phyloP scores from a whole-genome alignment of 2,797 vertebrate genomes.

The Aselliscus stoliczkanus region DNA sequence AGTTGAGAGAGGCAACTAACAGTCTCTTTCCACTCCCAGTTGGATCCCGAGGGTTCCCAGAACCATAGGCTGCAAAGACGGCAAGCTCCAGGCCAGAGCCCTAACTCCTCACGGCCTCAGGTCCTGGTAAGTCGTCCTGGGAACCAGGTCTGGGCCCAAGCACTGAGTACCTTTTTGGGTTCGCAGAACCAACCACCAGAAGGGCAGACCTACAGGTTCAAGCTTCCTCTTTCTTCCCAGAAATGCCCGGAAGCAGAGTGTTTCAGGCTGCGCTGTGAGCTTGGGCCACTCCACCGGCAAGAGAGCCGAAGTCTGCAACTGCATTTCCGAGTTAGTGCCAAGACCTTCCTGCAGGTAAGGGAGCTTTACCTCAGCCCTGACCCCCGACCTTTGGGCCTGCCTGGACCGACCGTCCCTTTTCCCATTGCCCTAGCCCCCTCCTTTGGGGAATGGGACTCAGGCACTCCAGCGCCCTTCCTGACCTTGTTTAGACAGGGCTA shows the following conservation, averaged over 20 bases:
- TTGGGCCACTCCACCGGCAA: constrained; percentile 87
- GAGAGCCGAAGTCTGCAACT: constrained; percentile 88
- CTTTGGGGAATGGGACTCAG: neutral
- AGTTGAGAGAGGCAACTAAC: neutral
- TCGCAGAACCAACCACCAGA: neutral
- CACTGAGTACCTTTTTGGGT: neutral
- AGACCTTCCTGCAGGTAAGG: constrained; percentile 89
- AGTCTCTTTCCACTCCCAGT: constrained; percentile 34
- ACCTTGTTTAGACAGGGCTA: neutral
- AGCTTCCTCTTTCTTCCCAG: constrained; percentile 72
- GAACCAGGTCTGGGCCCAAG: neutral
- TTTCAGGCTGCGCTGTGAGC: constrained; percentile 87
- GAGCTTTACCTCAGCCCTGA: neutral
- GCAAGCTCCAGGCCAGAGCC: constrained; percentile 40
- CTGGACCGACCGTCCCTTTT: neutral
- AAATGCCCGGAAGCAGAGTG: constrained; percentile 89
- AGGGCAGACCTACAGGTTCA: neutral
- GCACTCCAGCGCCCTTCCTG: neutral
- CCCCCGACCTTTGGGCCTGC: neutral
- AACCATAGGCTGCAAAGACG: constrained; percentile 69
- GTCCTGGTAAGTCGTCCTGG: constrained; percentile 69
- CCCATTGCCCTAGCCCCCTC: neutral
- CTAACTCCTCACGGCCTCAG: constrained; percentile 25
- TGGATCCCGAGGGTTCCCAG: constrained; percentile 58
- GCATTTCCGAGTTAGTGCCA: constrained; percentile 88